Evolutionary conservation across 2,888 invertebrate species (phyloP).

Genomic region (Caenorhabditis becei): DNA sequence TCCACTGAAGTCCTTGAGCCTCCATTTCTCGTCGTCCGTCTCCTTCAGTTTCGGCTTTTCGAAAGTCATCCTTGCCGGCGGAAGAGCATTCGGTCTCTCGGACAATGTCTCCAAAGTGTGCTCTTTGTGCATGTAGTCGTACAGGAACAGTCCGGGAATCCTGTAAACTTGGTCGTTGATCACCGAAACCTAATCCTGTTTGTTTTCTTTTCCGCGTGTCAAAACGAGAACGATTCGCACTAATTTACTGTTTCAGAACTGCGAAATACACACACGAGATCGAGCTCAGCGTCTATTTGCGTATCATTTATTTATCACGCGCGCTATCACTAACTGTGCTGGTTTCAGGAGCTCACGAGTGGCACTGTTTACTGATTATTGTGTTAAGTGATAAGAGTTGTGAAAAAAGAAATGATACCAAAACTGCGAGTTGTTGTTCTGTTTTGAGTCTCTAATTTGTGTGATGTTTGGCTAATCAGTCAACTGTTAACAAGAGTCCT

Average conservation of each 20-base stretch:
- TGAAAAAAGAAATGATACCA: too few relatives aligned
- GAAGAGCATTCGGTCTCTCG: slow-evolving; percentile 45
- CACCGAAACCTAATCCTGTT: not conserved
- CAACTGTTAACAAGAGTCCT: slow-evolving; percentile 7
- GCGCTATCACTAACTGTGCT: not conserved
- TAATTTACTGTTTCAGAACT: slow-evolving; percentile 3
- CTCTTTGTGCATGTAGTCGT: slow-evolving; percentile 73
- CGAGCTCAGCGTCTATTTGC: not conserved
- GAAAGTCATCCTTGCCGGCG: slow-evolving; percentile 16
- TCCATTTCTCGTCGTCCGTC: slow-evolving; percentile 37
- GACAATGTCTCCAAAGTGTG: slow-evolving; percentile 69
- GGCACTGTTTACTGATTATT: not conserved
- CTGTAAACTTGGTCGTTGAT: slow-evolving; percentile 58
- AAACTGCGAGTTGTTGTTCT: not conserved
- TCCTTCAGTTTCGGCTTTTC: not conserved
- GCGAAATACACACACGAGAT: not conserved
- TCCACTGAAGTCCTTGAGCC: slow-evolving; percentile 39
- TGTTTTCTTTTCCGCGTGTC: slow-evolving; percentile 1
- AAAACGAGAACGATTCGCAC: slow-evolving; percentile 9
- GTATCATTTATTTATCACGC: slow-evolving; percentile 7
- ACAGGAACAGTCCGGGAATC: slow-evolving; percentile 79
- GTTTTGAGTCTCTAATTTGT: not conserved
- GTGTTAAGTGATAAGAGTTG: not conserved
- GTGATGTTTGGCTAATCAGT: slow-evolving; percentile 6
- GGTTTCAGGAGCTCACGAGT: slow-evolving; percentile 1